Evolutionary conservation across 92 coral and sea anemone species (phyloP).

Genomic region (Porites lobata): DNA sequence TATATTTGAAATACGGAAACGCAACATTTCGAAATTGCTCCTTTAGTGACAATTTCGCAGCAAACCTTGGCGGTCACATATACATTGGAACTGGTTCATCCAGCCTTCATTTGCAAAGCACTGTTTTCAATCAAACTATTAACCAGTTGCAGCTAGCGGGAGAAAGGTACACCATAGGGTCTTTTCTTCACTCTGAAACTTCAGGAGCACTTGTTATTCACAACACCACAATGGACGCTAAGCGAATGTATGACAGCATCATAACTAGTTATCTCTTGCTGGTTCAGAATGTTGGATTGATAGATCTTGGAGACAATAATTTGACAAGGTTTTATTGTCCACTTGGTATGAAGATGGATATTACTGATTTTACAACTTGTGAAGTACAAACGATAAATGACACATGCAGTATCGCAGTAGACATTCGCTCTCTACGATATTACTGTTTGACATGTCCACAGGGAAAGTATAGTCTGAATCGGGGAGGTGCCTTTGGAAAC

Average conservation of each 20-base stretch:
- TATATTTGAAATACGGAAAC: conserved; percentile 53
- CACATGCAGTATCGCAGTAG: not conserved
- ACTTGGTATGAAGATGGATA: conserved; percentile 30
- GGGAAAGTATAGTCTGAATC: conserved; percentile 64
- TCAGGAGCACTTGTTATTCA: conserved; percentile 51
- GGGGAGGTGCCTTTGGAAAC: conserved; percentile 49
- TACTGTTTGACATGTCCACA: conserved; percentile 40
- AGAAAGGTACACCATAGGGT: not conserved
- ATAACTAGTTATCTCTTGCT: conserved; percentile 15
- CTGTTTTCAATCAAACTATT: conserved; percentile 30
- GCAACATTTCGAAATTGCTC: conserved; percentile 44
- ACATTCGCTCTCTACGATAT: conserved; percentile 9
- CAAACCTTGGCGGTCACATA: conserved; percentile 48
- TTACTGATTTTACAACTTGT: not conserved
- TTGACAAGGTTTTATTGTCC: conserved; percentile 54
- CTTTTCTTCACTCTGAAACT: conserved; percentile 61
- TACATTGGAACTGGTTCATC: conserved; percentile 10
- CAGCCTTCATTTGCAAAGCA: conserved; percentile 1
- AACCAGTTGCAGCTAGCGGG: not conserved
- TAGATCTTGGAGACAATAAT: conserved; percentile 40
- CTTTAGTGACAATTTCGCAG: conserved; percentile 68
- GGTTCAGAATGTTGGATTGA: conserved; percentile 45
- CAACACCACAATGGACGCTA: conserved; percentile 27
- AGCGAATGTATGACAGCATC: not conserved
- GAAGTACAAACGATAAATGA: not conserved